A percentile compares a stretch with the other conserved stretches of the same genome.
These are phyloP conservation scores for Callorhinus ursinus DNA, from an alignment of 2,113 vertebrate genomes.

Conservation along the genomic window DNA sequence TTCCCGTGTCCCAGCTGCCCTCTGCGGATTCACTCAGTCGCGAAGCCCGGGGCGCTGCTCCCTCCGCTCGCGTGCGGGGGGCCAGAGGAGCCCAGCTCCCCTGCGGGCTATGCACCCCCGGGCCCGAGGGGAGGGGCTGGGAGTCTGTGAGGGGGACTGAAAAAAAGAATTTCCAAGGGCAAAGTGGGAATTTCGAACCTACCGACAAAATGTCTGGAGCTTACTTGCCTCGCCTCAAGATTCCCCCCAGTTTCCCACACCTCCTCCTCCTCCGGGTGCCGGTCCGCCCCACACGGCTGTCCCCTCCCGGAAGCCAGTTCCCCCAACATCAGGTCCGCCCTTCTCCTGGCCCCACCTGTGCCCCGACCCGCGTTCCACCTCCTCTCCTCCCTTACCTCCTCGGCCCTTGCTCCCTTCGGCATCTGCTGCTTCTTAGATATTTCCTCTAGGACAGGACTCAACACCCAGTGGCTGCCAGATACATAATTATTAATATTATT, in stretches of 20 bases:
- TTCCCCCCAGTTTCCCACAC: too few relatives aligned
- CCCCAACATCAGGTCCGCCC: not conserved
- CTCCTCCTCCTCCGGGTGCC: rapidly evolving
- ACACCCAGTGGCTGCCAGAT: not conserved
- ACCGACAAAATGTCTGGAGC: rapidly evolving
- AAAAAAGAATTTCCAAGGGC: not conserved
- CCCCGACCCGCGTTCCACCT: rapidly evolving
- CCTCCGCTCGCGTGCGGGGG: rapidly evolving
- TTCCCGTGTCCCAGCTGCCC: rapidly evolving
- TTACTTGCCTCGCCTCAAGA: not conserved
- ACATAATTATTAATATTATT: not conserved
- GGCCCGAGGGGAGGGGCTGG: not conserved
- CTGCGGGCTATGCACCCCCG: rapidly evolving
- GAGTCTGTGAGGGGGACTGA: not conserved
- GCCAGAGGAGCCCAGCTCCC: not conserved
- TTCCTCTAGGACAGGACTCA: not conserved
- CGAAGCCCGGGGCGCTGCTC: rapidly evolving
- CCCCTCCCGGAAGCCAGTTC: not conserved
- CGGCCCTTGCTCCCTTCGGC: not conserved
- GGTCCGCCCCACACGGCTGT: not conserved
- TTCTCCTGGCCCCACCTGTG: not conserved
- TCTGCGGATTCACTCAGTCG: not conserved
- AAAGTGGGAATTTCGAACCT: not conserved
- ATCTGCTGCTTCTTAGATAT: not conserved
- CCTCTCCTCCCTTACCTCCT: rapidly evolving